A percentile compares a stretch with the other conserved stretches of the same genome.
These are phyloP conservation scores for Hanleya hanleyi DNA, from an alignment of 2,888 invertebrate species.

Conservation along the genomic window DNA sequence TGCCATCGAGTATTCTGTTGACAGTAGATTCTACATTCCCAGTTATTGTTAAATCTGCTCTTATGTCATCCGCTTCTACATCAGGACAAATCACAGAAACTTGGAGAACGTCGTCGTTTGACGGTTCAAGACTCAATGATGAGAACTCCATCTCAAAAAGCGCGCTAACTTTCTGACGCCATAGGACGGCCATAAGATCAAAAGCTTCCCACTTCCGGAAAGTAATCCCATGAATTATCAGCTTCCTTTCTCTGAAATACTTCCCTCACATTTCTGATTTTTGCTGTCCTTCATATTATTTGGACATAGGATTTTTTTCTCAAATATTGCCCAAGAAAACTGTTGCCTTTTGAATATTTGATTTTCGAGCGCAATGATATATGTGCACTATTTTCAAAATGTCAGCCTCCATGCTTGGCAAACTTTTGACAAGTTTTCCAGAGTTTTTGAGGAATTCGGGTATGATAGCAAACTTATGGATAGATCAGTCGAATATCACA, in stretches of 20 bases:
- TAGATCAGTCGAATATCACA: too few relatives aligned
- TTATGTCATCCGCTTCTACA: conserved; percentile 17
- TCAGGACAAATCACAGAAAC: conserved; percentile 32
- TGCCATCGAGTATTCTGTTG: conserved; percentile 34
- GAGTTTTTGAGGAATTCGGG: background rate
- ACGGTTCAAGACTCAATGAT: background rate
- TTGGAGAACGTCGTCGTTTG: conserved; percentile 18
- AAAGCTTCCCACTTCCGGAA: background rate
- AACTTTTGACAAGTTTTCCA: background rate
- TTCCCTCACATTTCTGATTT: background rate
- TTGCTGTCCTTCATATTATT: background rate
- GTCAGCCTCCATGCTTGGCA: conserved; percentile 33
- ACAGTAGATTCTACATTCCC: conserved; percentile 27
- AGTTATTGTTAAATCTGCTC: conserved; percentile 24
- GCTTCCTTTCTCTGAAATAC: background rate
- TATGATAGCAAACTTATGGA: background rate
- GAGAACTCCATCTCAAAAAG: background rate
- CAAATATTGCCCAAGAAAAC: too few relatives aligned
- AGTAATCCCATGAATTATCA: background rate
- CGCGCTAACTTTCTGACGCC: background rate
- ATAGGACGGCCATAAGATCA: too few relatives aligned
- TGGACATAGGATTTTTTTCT: too few relatives aligned
- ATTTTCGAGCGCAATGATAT: background rate
- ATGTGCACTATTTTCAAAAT: conserved; percentile 30
- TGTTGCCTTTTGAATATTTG: too few relatives aligned